Base-by-base conservation (phyloP, 2,888 invertebrate genomes). In the Branchipolynoe longqiensis region DNA sequence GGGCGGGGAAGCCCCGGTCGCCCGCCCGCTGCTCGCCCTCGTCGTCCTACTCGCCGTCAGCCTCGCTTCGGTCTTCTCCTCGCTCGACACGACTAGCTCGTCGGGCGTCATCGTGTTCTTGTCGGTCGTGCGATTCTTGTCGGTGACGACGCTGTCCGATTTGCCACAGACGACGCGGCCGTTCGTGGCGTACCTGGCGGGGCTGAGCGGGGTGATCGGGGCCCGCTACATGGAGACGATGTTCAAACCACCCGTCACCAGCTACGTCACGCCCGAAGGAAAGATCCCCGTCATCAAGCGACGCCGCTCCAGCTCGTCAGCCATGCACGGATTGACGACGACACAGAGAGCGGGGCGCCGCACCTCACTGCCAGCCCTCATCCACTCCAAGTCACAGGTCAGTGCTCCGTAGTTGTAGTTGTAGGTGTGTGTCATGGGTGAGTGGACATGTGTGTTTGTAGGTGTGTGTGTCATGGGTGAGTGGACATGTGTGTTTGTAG, bases 341-440 rank as follows among this genome's bases (percentile, higher is more conserved):
- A 87, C 91, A 58, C 91, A 91, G 86, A 90, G 92, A 58, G 90
- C 91, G 14, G 91, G 92, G n/a, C 89, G 94, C 83, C 89, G 94
- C 58, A 94, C 93, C 8, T 93, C 93, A 22, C 89, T 94, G 69
- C 94, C 93, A 38, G 93, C 93, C 33, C 90, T 94, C 85, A 92
- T 92, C 78, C 92, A 91, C 84, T 84, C 84, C 86, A 92, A 92
- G 88, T 89, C 90, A 88, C 93, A 93, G 88, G 88, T 88, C 74
- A 64, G 86, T 58, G 41, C 14, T 18, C 36, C 36, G 28, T 36
- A 56, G 3, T 56, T 56, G 56, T 56, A 56, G n/a, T 3, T 56
- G 25, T 14, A 56, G 56, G n/a, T 3, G 56, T 56, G 25, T 2
- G 56, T 56, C 56, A 56, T 56, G 56, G 56, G 3, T 1, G 18